Base-by-base conservation (phyloP, 2,113 vertebrate species). In the Gavialis gangeticus region DNA sequence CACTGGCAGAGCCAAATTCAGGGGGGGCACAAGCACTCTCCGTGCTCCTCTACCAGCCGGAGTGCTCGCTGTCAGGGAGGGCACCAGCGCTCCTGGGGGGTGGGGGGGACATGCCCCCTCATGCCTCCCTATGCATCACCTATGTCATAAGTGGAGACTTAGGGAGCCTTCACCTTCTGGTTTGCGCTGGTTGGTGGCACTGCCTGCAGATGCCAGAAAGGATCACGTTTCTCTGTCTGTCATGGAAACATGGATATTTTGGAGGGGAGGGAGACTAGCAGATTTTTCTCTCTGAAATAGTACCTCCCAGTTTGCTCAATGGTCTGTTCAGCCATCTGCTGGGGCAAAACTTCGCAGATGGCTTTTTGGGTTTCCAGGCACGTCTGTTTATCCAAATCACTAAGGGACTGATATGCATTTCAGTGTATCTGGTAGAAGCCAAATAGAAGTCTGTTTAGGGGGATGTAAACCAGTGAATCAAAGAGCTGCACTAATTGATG, bases 301-400 rank as follows among this genome's bases (percentile, higher is more conserved):
- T 46, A 79, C 88, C 30, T 79, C 54, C 80, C 80, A 79, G 28
- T 79, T 81, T 93, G 84, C 89, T 76, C 3, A 2, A 6, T 75
- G 82, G 58, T n/a, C 6, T 18, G 58, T 28, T 19, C 55, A 90
- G 59, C 56, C 27, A 18, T 59, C 91, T 82, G 84, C 76, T 64
- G 58, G 85, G 64, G 88, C 62, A 76, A 64, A 64, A 5, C 76
- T 22, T 66, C 57, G 71, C 63, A 69, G 85, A 34, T 58, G 82
- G 80, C 88, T 90, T 66, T 0, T 3, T 67, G 63, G 11, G 84
- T 89, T 82, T 94, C 85, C 80, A 46, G 63, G 75, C 64, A 28
- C 37, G n/a, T 89, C 93, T 94, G 77, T 78, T 2, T 17, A 88
- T 59, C 94, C 76, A 57, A 81, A 62, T 64, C 67, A 54, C 87